Base-by-base conservation (phyloP, 2,113 vertebrate genomes). In the Chaenogobius annularis region DNA sequence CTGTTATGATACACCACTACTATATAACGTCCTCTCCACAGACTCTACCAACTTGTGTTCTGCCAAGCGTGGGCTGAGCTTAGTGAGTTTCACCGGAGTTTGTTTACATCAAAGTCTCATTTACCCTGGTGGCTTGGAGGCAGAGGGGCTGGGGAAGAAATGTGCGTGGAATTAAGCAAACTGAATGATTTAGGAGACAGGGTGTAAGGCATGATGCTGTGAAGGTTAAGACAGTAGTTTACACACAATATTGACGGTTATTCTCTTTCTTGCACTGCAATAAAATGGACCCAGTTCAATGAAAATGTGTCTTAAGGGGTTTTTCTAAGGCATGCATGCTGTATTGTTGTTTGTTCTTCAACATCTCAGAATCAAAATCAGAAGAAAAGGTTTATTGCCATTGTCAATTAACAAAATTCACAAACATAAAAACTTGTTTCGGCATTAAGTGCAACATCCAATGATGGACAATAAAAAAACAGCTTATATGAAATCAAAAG, bases 131-230 rank as follows among this genome's bases (percentile, higher is more conserved):
- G 66, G 69, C 87, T 62, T 26, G 31, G 22, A 73, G 72, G 35
- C 69, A 69, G 26, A n/a, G 66, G 13, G 67, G n/a, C 71, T 68
- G 66, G 54, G 74, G 71, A 83, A 72, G 35, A 74, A 70, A 68
- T 75, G 62, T 22, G 52, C 46, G 55, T 48, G 70, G 75, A 84
- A 81, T 47, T 67, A 71, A 47, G 61, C 66, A 13, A 78, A 76
- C 64, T 79, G 74, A 84, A 83, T 84, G 73, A 88, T 88, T 83
- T 81, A 87, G 31, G 54, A 79, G 73, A 78, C 62, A 44, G 73
- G 26, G 56, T 80, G 70, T 20, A 65, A 58, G 62, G 63, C 64
- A 62, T 68, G 58, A 71, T 66, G 35, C 63, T 75, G 74, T 80
- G 74, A 82, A 86, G 71, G 80, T 83, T 81, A 77, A 72, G 76